A percentile compares a stretch with the other conserved stretches of the same genome.
These are phyloP conservation scores for Noctua pronuba DNA, from an alignment of 2,888 invertebrate genomes.

Conservation along the genomic window DNA sequence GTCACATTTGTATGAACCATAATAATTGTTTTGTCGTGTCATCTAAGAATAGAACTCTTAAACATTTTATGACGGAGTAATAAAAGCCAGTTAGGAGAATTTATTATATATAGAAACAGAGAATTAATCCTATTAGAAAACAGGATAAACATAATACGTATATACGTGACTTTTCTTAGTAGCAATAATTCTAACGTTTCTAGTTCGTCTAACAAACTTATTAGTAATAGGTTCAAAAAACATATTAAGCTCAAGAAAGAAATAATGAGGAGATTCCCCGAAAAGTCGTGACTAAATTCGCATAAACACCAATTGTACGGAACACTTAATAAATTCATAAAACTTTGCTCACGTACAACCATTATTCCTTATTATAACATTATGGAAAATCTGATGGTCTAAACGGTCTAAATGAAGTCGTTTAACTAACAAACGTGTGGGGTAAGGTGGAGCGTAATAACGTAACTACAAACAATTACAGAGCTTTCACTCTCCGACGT, in stretches of 20 bases:
- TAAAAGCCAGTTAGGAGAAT: constrained; percentile 12
- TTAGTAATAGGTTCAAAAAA: not conserved
- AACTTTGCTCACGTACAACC: constrained; percentile 43
- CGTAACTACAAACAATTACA: constrained; percentile 63
- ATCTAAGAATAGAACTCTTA: constrained; percentile 5
- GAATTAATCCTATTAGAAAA: not conserved
- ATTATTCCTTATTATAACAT: constrained; percentile 43
- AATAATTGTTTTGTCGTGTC: constrained; percentile 13
- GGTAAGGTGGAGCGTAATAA: constrained; percentile 50
- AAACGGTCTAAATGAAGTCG: constrained; percentile 50
- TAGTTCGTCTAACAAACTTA: not conserved
- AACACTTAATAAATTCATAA: constrained; percentile 43
- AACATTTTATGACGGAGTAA: not conserved
- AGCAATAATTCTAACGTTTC: constrained; percentile 3
- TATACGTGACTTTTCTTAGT: constrained; percentile 10
- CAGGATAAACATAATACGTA: not conserved
- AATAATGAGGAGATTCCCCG: not conserved
- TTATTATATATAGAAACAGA: not conserved
- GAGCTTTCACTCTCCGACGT: constrained; percentile 62
- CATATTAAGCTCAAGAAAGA: not conserved
- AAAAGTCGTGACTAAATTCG: constrained; percentile 25
- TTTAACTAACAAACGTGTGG: constrained; percentile 56
- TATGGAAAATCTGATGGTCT: constrained; percentile 57
- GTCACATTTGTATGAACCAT: not conserved
- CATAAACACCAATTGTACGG: constrained; percentile 38